Conservation (phyloP, 2,113 vertebrate genomes). For the Malurus elegans region DNA sequence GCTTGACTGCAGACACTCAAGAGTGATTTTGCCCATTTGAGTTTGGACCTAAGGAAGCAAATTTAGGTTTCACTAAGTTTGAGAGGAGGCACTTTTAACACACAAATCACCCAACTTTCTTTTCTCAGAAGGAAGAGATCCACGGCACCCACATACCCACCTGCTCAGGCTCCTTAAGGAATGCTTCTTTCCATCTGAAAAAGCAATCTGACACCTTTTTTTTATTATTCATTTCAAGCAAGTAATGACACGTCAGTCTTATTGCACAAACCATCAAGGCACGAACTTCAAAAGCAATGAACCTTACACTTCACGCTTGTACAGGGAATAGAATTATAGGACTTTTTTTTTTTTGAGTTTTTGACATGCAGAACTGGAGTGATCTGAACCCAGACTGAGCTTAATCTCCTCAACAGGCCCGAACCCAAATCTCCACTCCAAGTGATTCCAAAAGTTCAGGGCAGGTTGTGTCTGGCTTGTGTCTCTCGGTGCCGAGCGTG, state of each 20-base stretch:
- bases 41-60: background rate
- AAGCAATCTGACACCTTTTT: background rate
- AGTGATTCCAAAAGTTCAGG: background rate
- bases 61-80: too few relatives aligned
- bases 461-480: background rate
- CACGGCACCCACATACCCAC: background rate
- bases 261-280: background rate
- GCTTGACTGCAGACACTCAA: background rate
- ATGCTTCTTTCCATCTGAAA: background rate
- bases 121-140: background rate
- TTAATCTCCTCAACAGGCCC: background rate
- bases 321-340: background rate
- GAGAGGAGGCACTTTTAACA: background rate
- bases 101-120: background rate
- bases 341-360: background rate
- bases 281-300: conserved; percentile 22
- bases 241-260: background rate
- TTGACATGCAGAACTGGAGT: background rate
- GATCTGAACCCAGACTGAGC: conserved; percentile 21
- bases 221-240: background rate
- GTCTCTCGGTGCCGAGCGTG: background rate
- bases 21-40: background rate
- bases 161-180: background rate
- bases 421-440: background rate
- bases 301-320: background rate